Base-by-base conservation (phyloP, 2,888 invertebrate species). In the Chorisops tibialis region DNA sequence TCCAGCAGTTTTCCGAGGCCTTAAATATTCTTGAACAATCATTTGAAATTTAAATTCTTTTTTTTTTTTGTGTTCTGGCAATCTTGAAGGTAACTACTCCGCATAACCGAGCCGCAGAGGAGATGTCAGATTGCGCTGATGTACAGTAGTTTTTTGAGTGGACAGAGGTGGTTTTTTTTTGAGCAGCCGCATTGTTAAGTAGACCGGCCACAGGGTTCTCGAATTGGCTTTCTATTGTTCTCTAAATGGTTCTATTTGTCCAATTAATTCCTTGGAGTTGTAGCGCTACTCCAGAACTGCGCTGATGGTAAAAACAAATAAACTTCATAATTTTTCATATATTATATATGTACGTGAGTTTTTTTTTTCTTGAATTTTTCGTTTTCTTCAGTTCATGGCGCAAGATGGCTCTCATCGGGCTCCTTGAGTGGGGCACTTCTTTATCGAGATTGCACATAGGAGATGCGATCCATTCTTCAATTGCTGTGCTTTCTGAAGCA, bases 211-310 rank as follows among this genome's bases (percentile, higher is more conserved):
- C 38, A 59, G 45, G 48, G 45, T 47, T 38, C 48, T 48, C 30
- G 59, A 61, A 59, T 61, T 22, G 22, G 50, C 61, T 49, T 59
- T 41, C 64, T 62, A 64, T 64, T 64, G 64, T 64, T 64, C 62
- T 62, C 59, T 64, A 64, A 64, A 61, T 64, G 64, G 54, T 64
- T 64, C 61, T 64, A 64, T 64, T 64, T 64, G 64, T 64, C 62
- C 64, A 64, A 64, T 64, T 64, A 64, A 64, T 61, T 64, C 52
- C 49, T 38, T 48, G 24, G 43, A 30, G 22, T 30, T 45, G 56
- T 43, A 43, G 43, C 12, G 45, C 45, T 18, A 56, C 56, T 45
- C 12, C 52, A 49, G 49, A n/a, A 16, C 30, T 6, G 48, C 22
- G 21, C n/a, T 49, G 56, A 47, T 35, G 49, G 35, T 48, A 63